Conservation (phyloP, 2,797 vertebrate species). For the Thalassophryne amazonica region DNA sequence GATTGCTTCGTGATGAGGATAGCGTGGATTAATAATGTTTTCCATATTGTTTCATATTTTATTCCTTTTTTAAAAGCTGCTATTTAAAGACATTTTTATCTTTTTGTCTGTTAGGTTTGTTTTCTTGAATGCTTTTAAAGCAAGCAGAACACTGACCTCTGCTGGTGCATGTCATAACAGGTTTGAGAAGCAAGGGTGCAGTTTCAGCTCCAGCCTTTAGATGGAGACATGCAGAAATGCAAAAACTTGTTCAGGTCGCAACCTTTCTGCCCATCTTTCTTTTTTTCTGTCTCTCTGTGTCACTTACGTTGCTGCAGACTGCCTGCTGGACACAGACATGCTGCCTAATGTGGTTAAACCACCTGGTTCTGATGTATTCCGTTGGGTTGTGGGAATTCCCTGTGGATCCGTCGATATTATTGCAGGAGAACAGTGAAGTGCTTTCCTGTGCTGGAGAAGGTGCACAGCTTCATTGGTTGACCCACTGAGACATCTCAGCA, state of each 20-base stretch:
- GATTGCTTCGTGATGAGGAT: conserved; percentile 26
- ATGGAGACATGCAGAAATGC: conserved; percentile 67
- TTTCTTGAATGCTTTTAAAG: conserved; percentile 55
- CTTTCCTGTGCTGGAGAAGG: no score
- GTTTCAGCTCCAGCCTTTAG: conserved; percentile 53
- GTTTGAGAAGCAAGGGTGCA: conserved; percentile 22
- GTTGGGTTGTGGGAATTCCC: no score
- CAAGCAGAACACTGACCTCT: conserved; percentile 27
- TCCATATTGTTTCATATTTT: conserved; percentile 57
- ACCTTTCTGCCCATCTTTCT: conserved; percentile 19
- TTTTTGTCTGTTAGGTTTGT: conserved; percentile 44
- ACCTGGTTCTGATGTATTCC: no score
- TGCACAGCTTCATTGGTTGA: no score
- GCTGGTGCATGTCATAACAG: conserved; percentile 21
- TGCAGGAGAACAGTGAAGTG: no score
- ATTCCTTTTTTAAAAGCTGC: conserved; percentile 79
- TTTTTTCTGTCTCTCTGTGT: neutral
- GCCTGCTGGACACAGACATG: no score
- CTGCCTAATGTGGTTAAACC: no score
- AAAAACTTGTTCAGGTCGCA: conserved; percentile 22
- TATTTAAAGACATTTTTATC: conserved; percentile 72
- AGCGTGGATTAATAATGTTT: conserved; percentile 25
- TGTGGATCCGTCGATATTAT: no score
- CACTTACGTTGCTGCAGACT: no score
- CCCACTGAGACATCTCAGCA: no score